Base-by-base conservation (phyloP, 2,888 invertebrate species). In the Megaustenia siamemsis region DNA sequence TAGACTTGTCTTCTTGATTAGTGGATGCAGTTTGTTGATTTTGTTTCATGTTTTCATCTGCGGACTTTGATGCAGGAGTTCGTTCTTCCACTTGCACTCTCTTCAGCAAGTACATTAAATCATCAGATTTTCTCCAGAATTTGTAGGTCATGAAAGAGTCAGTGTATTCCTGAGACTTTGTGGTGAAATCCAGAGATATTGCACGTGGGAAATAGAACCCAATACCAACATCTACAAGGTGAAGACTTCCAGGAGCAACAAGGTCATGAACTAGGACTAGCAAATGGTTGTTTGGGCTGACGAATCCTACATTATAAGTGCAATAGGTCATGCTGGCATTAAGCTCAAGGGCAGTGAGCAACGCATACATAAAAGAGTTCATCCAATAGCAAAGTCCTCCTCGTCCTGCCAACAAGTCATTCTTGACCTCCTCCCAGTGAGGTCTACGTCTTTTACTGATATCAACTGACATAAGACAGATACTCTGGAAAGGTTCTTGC, bases 131-230 rank as follows among this genome's bases (percentile, higher is more conserved):
- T 49, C 24, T 79, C 3, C 15, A 4, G 68, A 79, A 88, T 43
- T 88, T 88, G 63, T 88, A 88, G n/a, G 86, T 86, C 45, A 86
- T 80, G 63, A 86, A 88, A 4, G 87, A 87, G 28, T 88, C 84
- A 2, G 82, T 45, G 35, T 63, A 87, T 35, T 86, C 79, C 3
- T 79, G 86, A 0, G 87, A 85, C 60, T 89, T 87, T 15, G 49
- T n/a, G 10, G 80, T 80, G 38, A 87, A 88, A 68, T 86, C 81
- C 66, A 89, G 76, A 32, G 85, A 53, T 2, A 88, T 49, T 0
- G 82, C 85, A 10, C 78, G 68, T 49, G 88, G 88, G 10, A 87
- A 86, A 8, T 86, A 87, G 73, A 78, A 85, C 5, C 88, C 89
- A 32, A 79, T 40, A 0, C 84, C 87, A 5, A 85, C 84, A 66